Base-by-base conservation (phyloP, 1,140 invertebrate species). In the Temnothorax longispinosus region DNA sequence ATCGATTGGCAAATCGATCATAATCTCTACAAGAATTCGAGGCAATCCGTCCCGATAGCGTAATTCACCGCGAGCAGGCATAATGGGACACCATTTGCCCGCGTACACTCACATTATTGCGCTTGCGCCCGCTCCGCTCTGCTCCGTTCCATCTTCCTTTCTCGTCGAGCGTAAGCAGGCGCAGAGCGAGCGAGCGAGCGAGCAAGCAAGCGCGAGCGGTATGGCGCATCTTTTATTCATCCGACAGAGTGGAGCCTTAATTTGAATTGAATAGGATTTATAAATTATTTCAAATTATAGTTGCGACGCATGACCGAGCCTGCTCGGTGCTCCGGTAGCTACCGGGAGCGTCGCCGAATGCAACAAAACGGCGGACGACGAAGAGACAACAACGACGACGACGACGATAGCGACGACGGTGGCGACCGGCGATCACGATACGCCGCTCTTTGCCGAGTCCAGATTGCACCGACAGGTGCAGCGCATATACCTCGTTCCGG, bases 241-340 rank as follows among this genome's bases (percentile, higher is more conserved):
- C 93, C 94, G 94, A 94, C 94, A 93, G 94, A 94, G 92, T 94
- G 94, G 94, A 94, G 94, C 94, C 94, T 94, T 94, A 94, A 95
- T 95, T 94, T 95, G 94, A 95, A 95, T 95, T 94, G 94, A 95
- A 95, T 95, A 92, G 94, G 93, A 94, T 95, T 94, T 95, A 95
- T 95, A 95, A 95, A 95, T 94, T 95, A 95, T 95, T 95, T 95
- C 93, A 95, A 95, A 95, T 94, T 95, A 95, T 95, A 94, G 94
- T 94, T 93, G 93, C 92, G 93, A 93, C 92, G 93, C 94, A 94
- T 93, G 93, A 94, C 38, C 21, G 87, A 87, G 91, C 85, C 35
- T 32, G 62, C 47, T 60, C 38, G 86, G 67, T 56, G 80, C 52
- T 82, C 75, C 78, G 47, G 67, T 72, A 82, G 88, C 86, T 85